Conservation (phyloP, 2,888 invertebrate genomes). For the Cosmopolites sordidus region DNA sequence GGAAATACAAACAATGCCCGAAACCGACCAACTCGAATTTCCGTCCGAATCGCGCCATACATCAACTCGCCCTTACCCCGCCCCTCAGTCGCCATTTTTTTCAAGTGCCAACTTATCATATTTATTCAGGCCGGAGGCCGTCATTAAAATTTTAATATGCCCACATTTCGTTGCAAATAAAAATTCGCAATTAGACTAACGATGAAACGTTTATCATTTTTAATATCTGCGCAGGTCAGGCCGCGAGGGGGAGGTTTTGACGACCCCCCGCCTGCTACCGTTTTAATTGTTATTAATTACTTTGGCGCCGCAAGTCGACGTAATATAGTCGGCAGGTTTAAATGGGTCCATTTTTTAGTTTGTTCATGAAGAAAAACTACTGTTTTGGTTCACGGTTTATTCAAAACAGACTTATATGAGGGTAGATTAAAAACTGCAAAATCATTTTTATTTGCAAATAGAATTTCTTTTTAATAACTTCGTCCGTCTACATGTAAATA, state of each 20-base stretch:
- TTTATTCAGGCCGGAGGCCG: slow-evolving; percentile 21
- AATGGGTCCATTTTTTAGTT: too few species aligned
- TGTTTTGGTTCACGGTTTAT: too few species aligned
- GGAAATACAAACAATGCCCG: too few species aligned
- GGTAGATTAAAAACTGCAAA: too few species aligned
- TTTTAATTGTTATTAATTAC: not conserved
- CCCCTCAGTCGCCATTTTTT: not conserved
- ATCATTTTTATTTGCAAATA: too few species aligned
- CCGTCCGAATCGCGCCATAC: not conserved
- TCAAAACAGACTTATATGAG: too few species aligned
- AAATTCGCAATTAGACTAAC: slow-evolving; percentile 29
- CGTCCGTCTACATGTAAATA: too few species aligned
- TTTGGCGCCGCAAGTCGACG: not conserved
- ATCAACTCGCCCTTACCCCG: not conserved
- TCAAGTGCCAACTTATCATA: slow-evolving; percentile 17
- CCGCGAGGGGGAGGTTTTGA: not conserved
- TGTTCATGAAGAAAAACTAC: too few species aligned
- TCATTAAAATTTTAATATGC: slow-evolving; percentile 26
- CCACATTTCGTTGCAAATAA: slow-evolving; percentile 26
- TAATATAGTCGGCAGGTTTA: not conserved
- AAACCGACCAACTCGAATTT: not conserved
- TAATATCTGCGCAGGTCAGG: slow-evolving; percentile 23
- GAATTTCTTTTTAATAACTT: too few species aligned
- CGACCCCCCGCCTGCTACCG: not conserved
- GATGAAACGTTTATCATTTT: slow-evolving; percentile 27